These are phyloP conservation scores for Galeopterus variegatus DNA, from an alignment of 2,113 vertebrate genomes.

Conservation along the genomic window DNA sequence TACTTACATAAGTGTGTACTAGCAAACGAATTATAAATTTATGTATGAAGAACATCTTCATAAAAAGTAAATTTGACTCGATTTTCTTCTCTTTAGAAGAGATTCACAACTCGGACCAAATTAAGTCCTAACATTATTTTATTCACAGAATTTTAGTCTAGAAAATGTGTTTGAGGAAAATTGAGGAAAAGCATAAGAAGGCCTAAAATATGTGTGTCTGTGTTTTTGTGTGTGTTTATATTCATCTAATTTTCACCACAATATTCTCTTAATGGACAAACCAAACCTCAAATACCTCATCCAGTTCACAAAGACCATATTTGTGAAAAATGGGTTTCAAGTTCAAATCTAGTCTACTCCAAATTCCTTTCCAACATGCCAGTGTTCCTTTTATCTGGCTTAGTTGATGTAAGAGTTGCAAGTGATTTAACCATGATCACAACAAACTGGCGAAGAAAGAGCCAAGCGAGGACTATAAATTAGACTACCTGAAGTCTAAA, in stretches of 20 bases:
- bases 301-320: neutral
- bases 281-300: neutral
- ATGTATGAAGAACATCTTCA: neutral
- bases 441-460: neutral
- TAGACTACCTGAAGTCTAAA: neutral
- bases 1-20: neutral
- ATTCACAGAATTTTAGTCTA: neutral
- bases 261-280: slow-evolving; percentile 13
- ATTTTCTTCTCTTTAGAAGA: neutral
- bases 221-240: too few relatives aligned
- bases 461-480: neutral
- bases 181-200: neutral
- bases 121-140: slow-evolving; percentile 28
- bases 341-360: neutral
- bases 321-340: neutral
- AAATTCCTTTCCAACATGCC: neutral
- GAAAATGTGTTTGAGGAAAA: slow-evolving; percentile 8
- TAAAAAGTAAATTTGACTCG: neutral
- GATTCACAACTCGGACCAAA: neutral
- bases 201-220: neutral
- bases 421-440: neutral
- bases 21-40: neutral
- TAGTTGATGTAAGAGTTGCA: neutral
- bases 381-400: neutral
- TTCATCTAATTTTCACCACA: neutral